phyloP scores from a whole-genome alignment of 2,888 invertebrate species.

The Lampropteryx suffumata region DNA sequence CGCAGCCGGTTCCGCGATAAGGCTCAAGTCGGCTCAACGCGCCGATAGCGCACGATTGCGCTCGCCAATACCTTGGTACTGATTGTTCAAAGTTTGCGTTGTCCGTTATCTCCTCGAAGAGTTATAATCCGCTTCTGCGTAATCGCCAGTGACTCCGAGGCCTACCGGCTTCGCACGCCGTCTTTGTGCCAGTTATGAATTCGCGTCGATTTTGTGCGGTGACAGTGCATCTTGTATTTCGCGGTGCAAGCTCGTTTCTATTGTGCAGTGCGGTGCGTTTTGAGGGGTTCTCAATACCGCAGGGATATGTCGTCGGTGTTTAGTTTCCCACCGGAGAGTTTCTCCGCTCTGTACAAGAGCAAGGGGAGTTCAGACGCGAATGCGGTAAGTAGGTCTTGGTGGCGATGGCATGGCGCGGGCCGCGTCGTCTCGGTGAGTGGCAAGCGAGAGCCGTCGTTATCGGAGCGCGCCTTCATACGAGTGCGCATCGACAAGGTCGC shows the following conservation, averaged over 20 bases:
- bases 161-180: slow-evolving; percentile 7
- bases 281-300: too few species aligned
- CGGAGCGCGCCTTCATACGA: slow-evolving; percentile 52
- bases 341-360: slow-evolving; percentile 67
- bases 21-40: slow-evolving; percentile 37
- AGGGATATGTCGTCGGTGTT: slow-evolving; percentile 62
- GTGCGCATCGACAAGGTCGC: slow-evolving; percentile 66
- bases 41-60: slow-evolving; percentile 55
- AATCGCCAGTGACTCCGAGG: slow-evolving; percentile 37
- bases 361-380: slow-evolving; percentile 56
- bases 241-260: slow-evolving; percentile 36
- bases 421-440: slow-evolving; percentile 39
- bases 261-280: slow-evolving; percentile 51
- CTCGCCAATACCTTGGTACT: slow-evolving; percentile 41
- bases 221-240: slow-evolving; percentile 57
- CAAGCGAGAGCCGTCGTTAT: slow-evolving; percentile 41
- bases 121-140: slow-evolving; percentile 61
- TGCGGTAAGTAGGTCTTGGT: slow-evolving; percentile 60
- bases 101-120: slow-evolving; percentile 65
- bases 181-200: slow-evolving; percentile 40
- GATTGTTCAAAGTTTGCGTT: slow-evolving; percentile 64
- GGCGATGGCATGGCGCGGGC: too few species aligned
- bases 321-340: slow-evolving; percentile 74
- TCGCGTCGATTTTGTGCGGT: slow-evolving; percentile 41
- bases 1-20: slow-evolving; percentile 64